phyloP scores from a whole-genome alignment of 1,140 invertebrate species.

The Aethina tumida region DNA sequence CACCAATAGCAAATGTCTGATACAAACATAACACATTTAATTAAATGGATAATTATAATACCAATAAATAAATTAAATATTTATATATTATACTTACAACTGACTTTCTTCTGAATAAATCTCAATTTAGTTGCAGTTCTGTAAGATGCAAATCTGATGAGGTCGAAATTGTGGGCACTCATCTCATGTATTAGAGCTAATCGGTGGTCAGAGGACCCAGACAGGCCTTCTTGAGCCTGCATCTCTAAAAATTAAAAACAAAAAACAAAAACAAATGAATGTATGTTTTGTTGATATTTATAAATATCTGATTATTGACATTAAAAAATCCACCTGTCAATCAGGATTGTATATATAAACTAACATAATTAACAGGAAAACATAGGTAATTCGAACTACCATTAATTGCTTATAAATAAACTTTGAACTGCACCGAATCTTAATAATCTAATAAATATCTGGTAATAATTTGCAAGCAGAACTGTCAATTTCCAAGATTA shows the following conservation, averaged over 20 bases:
- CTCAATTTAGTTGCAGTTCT: conserved; percentile 92
- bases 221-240: conserved; percentile 30
- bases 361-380: too few species aligned
- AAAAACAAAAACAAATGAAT: too few species aligned
- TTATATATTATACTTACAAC: conserved; percentile 53
- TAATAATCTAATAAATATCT: conserved; percentile 1
- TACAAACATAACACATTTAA: too few species aligned
- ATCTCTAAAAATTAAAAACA: conserved; percentile 24
- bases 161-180: conserved; percentile 87
- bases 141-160: conserved; percentile 94
- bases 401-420: too few species aligned
- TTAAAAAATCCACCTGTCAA: too few species aligned
- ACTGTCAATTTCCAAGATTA: conserved; percentile 12
- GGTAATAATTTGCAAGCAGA: neutral
- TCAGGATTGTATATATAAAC: too few species aligned
- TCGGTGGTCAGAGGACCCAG: conserved; percentile 46
- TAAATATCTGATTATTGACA: too few species aligned
- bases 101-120: conserved; percentile 95
- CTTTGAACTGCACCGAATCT: too few species aligned
- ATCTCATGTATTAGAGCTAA: conserved; percentile 69
- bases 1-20: too few species aligned
- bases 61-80: too few species aligned
- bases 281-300: too few species aligned
- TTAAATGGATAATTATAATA: neutral
- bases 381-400: too few species aligned